Evolutionary conservation across 2,797 vertebrate species (phyloP).

Genomic region (Sebastes alutus): DNA sequence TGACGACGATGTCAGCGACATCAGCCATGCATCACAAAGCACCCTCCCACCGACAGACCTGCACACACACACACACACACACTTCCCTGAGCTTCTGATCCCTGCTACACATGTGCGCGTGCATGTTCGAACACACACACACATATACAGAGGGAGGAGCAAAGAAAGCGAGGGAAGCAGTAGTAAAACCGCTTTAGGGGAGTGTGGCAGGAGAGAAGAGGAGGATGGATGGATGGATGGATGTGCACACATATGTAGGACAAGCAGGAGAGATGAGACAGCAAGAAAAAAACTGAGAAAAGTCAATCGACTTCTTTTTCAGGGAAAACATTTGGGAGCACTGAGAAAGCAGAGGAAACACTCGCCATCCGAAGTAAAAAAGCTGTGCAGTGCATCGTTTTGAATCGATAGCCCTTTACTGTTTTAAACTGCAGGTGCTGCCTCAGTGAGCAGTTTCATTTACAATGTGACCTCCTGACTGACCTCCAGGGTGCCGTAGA

Average conservation of each 20-base stretch:
- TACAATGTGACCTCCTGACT: conserved; percentile 18
- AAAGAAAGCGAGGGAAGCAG: conserved; percentile 33
- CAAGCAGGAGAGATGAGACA: neutral
- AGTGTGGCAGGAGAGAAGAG: neutral
- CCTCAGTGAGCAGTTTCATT: conserved; percentile 31
- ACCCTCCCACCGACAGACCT: conserved; percentile 53
- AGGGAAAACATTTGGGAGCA: neutral
- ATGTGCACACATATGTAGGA: neutral
- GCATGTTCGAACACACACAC: conserved; percentile 7
- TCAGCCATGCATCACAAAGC: conserved; percentile 81
- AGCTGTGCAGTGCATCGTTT: neutral
- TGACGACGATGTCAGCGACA: conserved; percentile 74
- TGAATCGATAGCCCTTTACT: conserved; percentile 30
- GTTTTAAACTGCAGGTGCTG: conserved; percentile 32
- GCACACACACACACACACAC: conserved; percentile 9
- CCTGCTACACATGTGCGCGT: conserved; percentile 19
- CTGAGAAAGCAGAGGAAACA: neutral
- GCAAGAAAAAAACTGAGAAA: neutral
- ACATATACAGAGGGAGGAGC: conserved; percentile 60
- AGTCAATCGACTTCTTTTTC: neutral
- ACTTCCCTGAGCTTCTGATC: conserved; percentile 71
- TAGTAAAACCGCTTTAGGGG: conserved; percentile 20
- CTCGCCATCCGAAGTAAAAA: neutral
- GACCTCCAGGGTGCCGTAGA: conserved; percentile 24
- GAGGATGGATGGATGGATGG: conserved; percentile 1